These are phyloP conservation scores for Ommatoiulus sabulosus DNA, from an alignment of 2,888 invertebrate genomes.

Conservation along the genomic window DNA sequence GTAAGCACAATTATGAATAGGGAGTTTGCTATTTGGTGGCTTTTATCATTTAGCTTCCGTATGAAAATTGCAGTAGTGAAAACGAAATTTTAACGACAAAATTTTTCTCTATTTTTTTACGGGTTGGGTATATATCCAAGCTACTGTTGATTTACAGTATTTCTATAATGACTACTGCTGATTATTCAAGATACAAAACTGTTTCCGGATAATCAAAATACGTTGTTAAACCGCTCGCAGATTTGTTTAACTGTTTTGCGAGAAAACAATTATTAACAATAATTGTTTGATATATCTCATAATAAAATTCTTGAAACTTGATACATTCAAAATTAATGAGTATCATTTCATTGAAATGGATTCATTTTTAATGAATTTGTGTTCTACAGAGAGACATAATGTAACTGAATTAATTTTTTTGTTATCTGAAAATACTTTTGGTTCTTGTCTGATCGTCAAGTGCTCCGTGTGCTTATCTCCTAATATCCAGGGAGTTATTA, in stretches of 20 bases:
- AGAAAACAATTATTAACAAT: neutral
- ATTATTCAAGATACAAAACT: neutral
- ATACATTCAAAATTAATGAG: neutral
- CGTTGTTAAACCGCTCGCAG: neutral
- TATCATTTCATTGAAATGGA: neutral
- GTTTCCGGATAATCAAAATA: neutral
- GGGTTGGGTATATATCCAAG: neutral
- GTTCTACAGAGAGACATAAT: neutral
- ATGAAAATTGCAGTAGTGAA: neutral
- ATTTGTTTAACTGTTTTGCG: neutral
- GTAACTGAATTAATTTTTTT: neutral
- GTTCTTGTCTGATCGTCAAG: neutral
- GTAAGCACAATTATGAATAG: neutral
- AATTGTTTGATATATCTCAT: neutral
- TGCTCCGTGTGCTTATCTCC: neutral
- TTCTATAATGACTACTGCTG: neutral
- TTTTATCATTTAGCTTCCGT: neutral
- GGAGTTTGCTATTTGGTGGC: neutral
- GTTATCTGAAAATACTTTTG: neutral
- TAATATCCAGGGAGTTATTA: neutral
- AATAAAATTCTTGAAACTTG: neutral
- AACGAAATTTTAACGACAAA: neutral
- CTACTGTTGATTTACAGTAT: neutral
- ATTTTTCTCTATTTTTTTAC: conserved; percentile 5
- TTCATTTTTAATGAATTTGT: neutral